Evolutionary conservation across 2,797 vertebrate genomes (phyloP), one percentile per base, ranked within the genome.

Genomic region (Xiphorhynchus erythropygius): DNA sequence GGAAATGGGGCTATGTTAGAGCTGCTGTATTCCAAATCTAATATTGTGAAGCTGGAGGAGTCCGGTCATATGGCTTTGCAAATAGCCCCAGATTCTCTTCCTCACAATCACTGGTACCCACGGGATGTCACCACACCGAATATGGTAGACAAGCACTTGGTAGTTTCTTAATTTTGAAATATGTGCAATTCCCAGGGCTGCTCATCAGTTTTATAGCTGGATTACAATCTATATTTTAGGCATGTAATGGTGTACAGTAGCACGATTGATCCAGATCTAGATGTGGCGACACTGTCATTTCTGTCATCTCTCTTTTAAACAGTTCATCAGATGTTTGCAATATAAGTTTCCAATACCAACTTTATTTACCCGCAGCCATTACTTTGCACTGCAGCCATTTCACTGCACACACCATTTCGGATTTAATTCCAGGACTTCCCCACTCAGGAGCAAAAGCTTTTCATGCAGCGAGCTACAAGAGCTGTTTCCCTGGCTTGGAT

Each of bases 321-420:
- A 27, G 69, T 81, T 93, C 68, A n/a, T 65, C 84, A 39, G 70
- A 79, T 14, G 37, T 70, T 89, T 87, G 89, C 65, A 49, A 30
- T 53, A 12, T 27, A 86, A 33, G n/a, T 75, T 71, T 86, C 74
- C 74, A 47, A 69, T 63, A 49, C 19, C 65, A 76, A 9, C 69
- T 74, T 87, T 62, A 87, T 90, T 94, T 73, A 90, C 59, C 33
- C 7, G 0, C 24, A 69, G 80, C 33, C 76, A 42, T 64, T 65
- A 70, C 49, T 89, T 84, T 84, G 44, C 68, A 30, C 76, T 86
- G 80, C 87, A 86, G 59, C 59, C 83, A 64, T 91, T 93, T 90
- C 30, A 39, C 47, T 69, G 55, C 74, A 64, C 15, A 3, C 53
- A 59, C 59, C 33, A 76, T 60, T 47, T 70, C 28, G 33, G 57